Base-by-base conservation (phyloP, 2,113 vertebrate genomes). In the Odontophorus gujanensis region DNA sequence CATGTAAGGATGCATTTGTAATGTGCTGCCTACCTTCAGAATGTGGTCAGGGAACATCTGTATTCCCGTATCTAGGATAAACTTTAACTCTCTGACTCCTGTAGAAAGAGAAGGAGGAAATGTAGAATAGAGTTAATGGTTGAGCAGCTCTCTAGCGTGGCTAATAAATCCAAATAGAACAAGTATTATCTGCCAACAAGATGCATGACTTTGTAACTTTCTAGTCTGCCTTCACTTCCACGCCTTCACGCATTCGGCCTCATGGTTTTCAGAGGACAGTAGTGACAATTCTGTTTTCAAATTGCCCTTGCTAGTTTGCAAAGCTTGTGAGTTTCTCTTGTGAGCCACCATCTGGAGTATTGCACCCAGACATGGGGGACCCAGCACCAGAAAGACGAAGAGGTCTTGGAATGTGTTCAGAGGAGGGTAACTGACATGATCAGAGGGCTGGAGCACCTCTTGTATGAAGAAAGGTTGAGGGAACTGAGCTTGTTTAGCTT, bases 151-250 rank as follows among this genome's bases (percentile, higher is more conserved):
- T 72, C 48, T 63, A 13, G 17, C 40, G 13, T 73, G 24, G 17
- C 45, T 83, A 85, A 85, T 71, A 92, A 83, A 92, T 87, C 58
- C 42, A 62, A 53, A 69, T 22, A 58, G 72, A 73, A 21, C 6
- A 85, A 77, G 68, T 40, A 76, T 85, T 87, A 51, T 34, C 34
- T 72, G 43, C 43, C 75, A 79, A 76, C 84, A 91, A 85, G 74
- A 84, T 67, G 55, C 19, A 90, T 6, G 6, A 43, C 17, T 79
- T 9, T 1, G 0, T 48, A 82, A 66, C 82, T 85, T 48, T 36
- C 14, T 80, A 55, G 73, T 11, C 22, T 0, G 0, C 36, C 16
- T 43, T 74, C 0, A 0, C 7, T 68, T 63, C 45, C 40, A 13
- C 26, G 36, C 4, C 5, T 28, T 62, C 24, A 28, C 22, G 6